A percentile compares a stretch with the other conserved stretches of the same genome.
Conservation (phyloP, 1,140 invertebrate species). For the Berghia stephanieae region DNA sequence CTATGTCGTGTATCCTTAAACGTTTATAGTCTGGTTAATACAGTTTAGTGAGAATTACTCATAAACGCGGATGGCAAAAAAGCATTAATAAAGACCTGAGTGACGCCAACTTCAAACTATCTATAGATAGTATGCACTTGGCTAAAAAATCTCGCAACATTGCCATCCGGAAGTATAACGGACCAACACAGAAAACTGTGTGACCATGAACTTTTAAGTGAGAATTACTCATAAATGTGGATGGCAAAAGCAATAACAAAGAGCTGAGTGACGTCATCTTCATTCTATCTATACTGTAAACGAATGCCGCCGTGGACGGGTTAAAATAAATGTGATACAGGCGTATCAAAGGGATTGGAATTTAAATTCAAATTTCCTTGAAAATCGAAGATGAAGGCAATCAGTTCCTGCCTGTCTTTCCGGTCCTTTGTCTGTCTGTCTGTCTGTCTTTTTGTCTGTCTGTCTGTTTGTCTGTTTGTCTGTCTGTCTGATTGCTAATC, state of each 20-base stretch:
- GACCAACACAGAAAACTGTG: too few relatives aligned
- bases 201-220: too few relatives aligned
- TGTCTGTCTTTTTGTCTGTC: background rate
- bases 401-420: background rate
- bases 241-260: background rate
- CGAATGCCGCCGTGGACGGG: slow-evolving; percentile 19
- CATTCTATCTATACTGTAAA: background rate
- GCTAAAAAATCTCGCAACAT: too few relatives aligned
- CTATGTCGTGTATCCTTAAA: too few relatives aligned
- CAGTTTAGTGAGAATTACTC: too few relatives aligned
- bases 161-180: too few relatives aligned
- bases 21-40: too few relatives aligned
- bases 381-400: background rate
- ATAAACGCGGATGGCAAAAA: too few relatives aligned
- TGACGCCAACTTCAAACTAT: too few relatives aligned
- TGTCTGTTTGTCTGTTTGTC: background rate
- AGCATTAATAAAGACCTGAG: too few relatives aligned
- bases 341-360: slow-evolving; percentile 24
- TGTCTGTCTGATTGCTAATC: background rate
- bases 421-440: background rate
- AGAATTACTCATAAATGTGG: too few relatives aligned
- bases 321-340: slow-evolving; percentile 32
- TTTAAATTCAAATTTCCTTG: background rate
- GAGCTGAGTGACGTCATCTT: background rate
- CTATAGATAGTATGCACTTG: too few relatives aligned